Base-by-base conservation (phyloP, 2,113 vertebrate species). In the Sinocyclocheilus maitianheensis region DNA sequence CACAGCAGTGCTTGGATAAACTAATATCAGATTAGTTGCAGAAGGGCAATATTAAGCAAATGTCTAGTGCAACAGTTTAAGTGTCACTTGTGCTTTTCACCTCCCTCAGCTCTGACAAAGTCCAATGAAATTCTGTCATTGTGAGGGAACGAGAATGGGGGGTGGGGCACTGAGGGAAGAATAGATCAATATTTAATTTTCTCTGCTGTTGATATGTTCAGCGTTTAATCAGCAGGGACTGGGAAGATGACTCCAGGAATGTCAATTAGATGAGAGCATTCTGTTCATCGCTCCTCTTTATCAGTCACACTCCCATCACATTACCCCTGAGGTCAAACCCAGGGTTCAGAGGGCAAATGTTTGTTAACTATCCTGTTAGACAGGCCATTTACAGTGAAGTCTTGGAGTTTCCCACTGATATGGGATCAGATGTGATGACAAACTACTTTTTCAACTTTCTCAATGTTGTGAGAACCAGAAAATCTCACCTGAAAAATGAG, bases 171-270 rank as follows among this genome's bases (percentile, higher is more conserved):
- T 9, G 78, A 88, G 89, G 91, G 92, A 92, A 93, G 94, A 93
- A 93, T 93, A 93, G 92, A 95, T 95, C 94, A 94, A 95, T 95
- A 94, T 94, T 94, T 94, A 93, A 95, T 95, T 95, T 94, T 94
- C 93, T 94, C 88, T 89, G 90, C 91, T 91, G 92, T 91, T 94
- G 92, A 94, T 92, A 92, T 93, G 93, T 93, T 93, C 91, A 88
- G 87, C 85, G 85, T 90, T 93, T 94, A 95, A 95, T 94, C 93
- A 92, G 91, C 88, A 87, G 90, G 60, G 82, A 93, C 90, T 90
- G 90, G 87, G 89, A 93, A 93, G 93, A 94, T 94, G 93, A 94
- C 93, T 94, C 91, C 90, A 91, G 92, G 93, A 94, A 93, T 94
- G 93, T 89, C 91, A 94, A 94, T 91, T 90, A 93, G 87, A 24